Evolutionary conservation across 2,797 vertebrate species (phyloP).

Genomic region (Eulemur albifrons): DNA sequence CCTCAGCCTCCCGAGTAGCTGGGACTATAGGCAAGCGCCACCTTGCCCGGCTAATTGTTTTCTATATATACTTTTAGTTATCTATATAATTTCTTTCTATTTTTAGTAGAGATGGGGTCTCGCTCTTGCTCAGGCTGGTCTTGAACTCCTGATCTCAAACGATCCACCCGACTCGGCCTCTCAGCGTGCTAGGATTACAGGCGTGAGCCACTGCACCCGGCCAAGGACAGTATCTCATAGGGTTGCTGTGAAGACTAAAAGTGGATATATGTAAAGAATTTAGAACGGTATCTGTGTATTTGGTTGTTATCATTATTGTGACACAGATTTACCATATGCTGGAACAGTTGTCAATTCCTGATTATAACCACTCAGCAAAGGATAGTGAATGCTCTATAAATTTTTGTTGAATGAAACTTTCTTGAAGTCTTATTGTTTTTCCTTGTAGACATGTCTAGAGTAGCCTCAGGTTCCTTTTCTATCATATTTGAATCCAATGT

Average conservation of each 20-base stretch:
- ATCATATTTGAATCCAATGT: neutral
- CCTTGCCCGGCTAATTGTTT: too few species aligned
- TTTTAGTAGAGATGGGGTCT: too few species aligned
- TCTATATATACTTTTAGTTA: too few species aligned
- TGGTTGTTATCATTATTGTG: neutral
- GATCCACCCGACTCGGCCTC: too few species aligned
- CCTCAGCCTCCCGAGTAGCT: too few species aligned
- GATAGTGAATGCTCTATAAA: neutral
- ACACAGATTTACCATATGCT: neutral
- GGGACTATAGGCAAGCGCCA: too few species aligned
- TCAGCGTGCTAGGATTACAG: too few species aligned
- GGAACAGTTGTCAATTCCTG: neutral
- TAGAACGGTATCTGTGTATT: neutral
- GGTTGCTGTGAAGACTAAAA: neutral
- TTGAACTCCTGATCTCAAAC: too few species aligned
- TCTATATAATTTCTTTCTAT: too few species aligned
- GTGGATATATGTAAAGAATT: neutral
- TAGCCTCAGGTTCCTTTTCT: neutral
- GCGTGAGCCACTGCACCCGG: too few species aligned
- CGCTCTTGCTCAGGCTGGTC: too few species aligned
- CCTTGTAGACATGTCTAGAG: neutral
- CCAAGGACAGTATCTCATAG: neutral
- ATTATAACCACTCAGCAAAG: neutral
- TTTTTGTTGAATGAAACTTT: neutral
- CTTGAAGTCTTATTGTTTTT: neutral